phyloP scores from a whole-genome alignment of 2,888 invertebrate genomes.

The Yponomeuta sedellus region DNA sequence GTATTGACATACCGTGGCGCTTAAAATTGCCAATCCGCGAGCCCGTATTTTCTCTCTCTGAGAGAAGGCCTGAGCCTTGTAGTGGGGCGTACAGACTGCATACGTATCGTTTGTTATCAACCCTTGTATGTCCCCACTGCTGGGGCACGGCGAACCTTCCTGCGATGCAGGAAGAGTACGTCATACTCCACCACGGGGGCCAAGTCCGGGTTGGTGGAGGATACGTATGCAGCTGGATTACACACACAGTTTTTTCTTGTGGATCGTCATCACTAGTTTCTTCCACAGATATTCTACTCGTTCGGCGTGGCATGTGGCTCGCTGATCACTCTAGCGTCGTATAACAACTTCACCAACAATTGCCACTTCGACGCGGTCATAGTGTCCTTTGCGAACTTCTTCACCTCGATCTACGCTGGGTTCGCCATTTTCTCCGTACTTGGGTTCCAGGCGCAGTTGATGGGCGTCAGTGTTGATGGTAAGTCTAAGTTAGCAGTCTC shows the following conservation, averaged over 20 bases:
- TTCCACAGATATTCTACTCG: slow-evolving; percentile 84
- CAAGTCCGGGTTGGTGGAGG: too few relatives aligned
- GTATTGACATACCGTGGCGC: too few relatives aligned
- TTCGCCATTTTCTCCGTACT: slow-evolving; percentile 87
- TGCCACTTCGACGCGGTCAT: slow-evolving; percentile 85
- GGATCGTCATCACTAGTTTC: not conserved
- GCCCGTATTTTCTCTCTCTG: too few relatives aligned
- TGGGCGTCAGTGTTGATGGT: slow-evolving; percentile 79
- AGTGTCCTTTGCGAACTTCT: slow-evolving; percentile 81
- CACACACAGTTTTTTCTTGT: not conserved
- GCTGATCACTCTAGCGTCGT: slow-evolving; percentile 85
- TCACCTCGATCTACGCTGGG: slow-evolving; percentile 86
- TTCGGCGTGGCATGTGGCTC: slow-evolving; percentile 86
- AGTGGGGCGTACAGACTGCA: not conserved
- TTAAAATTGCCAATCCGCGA: too few relatives aligned
- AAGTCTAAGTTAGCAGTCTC: slow-evolving; percentile 28
- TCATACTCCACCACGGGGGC: too few relatives aligned
- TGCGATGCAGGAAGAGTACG: too few relatives aligned
- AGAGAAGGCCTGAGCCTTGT: too few relatives aligned
- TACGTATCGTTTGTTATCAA: too few relatives aligned
- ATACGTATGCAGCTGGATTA: too few relatives aligned
- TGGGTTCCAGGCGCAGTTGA: slow-evolving; percentile 82
- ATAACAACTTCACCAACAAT: slow-evolving; percentile 82
- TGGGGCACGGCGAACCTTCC: too few relatives aligned
- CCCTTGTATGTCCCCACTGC: too few relatives aligned